A percentile compares a stretch with the other conserved stretches of the same genome.
Conservation (phyloP, 2,113 vertebrate species). For the Melanerpes formicivorus region DNA sequence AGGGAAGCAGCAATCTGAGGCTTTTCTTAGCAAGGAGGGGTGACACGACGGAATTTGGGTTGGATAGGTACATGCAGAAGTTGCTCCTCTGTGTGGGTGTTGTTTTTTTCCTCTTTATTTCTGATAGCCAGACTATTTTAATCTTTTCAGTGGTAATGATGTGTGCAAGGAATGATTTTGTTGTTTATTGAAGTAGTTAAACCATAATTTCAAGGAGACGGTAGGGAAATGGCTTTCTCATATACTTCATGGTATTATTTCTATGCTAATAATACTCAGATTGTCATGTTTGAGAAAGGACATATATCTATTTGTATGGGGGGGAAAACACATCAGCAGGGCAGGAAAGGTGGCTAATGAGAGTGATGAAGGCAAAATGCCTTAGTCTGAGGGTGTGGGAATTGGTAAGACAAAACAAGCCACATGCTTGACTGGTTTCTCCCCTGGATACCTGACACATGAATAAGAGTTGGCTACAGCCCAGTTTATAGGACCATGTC, state of each 20-base stretch:
- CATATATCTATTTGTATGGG: background rate
- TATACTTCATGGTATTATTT: background rate
- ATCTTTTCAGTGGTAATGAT: slow-evolving; percentile 41
- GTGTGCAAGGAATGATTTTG: slow-evolving; percentile 37
- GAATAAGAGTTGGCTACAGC: background rate
- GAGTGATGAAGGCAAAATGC: background rate
- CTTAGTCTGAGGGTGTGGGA: background rate
- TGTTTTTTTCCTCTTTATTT: background rate
- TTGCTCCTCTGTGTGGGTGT: background rate
- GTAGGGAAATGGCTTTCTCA: slow-evolving; percentile 43
- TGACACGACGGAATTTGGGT: background rate
- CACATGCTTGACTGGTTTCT: background rate
- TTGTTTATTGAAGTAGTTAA: slow-evolving; percentile 56
- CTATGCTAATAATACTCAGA: background rate
- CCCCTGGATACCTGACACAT: background rate
- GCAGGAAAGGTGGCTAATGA: background rate
- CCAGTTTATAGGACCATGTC: background rate
- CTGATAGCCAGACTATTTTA: background rate
- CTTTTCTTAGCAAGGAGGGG: background rate
- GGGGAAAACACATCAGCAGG: background rate
- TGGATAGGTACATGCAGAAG: background rate
- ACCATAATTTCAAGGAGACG: slow-evolving; percentile 39
- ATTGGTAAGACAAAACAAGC: background rate
- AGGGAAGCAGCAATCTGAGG: background rate
- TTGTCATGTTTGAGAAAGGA: background rate